A percentile compares a stretch with the other conserved stretches of the same genome.
Evolutionary conservation across 2,888 invertebrate genomes (phyloP).

Genomic region (Carcina quercana): DNA sequence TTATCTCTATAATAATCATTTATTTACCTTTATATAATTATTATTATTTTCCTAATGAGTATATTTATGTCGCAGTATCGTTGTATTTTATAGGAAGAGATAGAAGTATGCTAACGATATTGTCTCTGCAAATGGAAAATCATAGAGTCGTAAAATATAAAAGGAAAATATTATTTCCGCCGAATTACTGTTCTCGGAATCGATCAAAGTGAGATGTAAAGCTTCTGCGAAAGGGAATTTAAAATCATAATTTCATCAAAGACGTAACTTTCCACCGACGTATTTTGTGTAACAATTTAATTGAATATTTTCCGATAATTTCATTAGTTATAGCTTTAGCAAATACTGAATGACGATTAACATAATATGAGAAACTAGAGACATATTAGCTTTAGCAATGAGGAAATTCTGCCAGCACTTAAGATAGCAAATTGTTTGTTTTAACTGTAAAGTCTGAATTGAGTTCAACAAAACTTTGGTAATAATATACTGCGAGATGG

Average conservation of each 20-base stretch:
- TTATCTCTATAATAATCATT: background rate
- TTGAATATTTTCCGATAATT: no score
- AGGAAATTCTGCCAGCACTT: conserved; percentile 3
- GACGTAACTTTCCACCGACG: conserved; percentile 33
- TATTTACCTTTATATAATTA: background rate
- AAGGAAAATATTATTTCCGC: conserved; percentile 1
- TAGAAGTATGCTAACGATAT: no score
- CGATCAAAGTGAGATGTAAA: conserved; percentile 13
- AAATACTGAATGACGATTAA: no score
- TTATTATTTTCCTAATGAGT: background rate
- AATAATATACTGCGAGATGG: conserved; percentile 40
- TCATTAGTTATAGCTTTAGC: no score
- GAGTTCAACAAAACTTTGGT: conserved; percentile 49
- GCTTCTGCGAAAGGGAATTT: conserved; percentile 27
- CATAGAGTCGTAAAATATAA: no score
- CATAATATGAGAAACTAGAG: conserved; percentile 20
- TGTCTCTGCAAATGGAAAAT: background rate
- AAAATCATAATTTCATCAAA: conserved; percentile 26
- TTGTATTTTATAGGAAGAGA: no score
- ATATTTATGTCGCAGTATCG: no score
- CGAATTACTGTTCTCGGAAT: conserved; percentile 26
- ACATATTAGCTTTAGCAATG: conserved; percentile 9
- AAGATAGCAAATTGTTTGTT: conserved; percentile 20
- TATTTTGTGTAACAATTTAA: no score
- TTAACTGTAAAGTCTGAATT: conserved; percentile 33